These are phyloP conservation scores for Athetis lepigone DNA, from an alignment of 2,888 invertebrate species.

Conservation along the genomic window DNA sequence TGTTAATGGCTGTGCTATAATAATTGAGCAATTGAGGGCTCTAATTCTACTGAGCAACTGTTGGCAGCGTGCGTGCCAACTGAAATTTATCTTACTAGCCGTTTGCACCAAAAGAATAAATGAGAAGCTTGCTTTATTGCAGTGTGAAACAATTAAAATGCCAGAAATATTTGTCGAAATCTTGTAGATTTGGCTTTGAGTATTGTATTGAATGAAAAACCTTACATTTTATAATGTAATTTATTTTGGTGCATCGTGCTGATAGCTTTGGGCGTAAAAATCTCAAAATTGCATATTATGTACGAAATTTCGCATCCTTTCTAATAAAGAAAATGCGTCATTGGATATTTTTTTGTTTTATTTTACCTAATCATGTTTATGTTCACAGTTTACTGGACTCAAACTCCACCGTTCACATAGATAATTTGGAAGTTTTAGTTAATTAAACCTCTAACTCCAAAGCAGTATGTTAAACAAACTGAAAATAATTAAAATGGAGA, in stretches of 20 bases:
- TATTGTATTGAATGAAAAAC: constrained; percentile 39
- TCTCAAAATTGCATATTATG: constrained; percentile 81
- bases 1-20: constrained; percentile 84
- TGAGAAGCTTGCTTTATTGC: constrained; percentile 45
- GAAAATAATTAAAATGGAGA: too few species aligned
- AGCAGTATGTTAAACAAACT: too few species aligned
- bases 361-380: constrained; percentile 21
- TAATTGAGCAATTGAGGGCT: constrained; percentile 71
- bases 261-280: constrained; percentile 72
- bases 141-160: constrained; percentile 30
- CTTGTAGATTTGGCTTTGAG: constrained; percentile 55
- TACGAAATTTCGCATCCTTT: constrained; percentile 79
- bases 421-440: too few species aligned
- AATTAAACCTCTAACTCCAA: too few species aligned
- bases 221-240: constrained; percentile 40
- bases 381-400: background rate
- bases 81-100: constrained; percentile 62
- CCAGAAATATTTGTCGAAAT: constrained; percentile 38
- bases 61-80: constrained; percentile 66
- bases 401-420: too few species aligned
- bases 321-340: constrained; percentile 84
- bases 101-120: constrained; percentile 67
- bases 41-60: constrained; percentile 54
- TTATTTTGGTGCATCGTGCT: constrained; percentile 71
- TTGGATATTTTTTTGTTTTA: constrained; percentile 62